phyloP scores from a whole-genome alignment of 2,888 invertebrate species.

The Panorpa germanica region DNA sequence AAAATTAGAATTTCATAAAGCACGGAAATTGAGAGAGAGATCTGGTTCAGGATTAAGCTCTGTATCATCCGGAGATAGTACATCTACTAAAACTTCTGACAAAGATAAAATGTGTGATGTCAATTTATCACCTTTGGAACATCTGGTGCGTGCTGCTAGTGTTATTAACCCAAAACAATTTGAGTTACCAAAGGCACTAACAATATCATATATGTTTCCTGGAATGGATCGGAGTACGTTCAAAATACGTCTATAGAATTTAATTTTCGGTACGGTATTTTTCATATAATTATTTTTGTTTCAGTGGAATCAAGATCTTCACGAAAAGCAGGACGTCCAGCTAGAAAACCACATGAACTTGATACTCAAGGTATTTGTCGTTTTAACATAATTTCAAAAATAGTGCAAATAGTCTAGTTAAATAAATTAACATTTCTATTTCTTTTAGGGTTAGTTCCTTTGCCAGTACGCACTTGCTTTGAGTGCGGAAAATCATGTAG shows the following conservation, averaged over 20 bases:
- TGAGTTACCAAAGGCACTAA: slow-evolving; percentile 65
- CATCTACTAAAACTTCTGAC: no score
- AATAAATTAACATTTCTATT: no score
- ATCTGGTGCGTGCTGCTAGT: slow-evolving; percentile 64
- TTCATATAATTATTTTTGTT: slow-evolving; percentile 8
- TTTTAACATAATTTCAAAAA: no score
- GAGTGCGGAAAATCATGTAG: slow-evolving; percentile 73
- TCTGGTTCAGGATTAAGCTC: no score
- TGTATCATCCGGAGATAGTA: no score
- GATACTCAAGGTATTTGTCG: slow-evolving; percentile 33
- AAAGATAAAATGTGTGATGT: no score
- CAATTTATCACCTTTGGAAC: slow-evolving; percentile 46
- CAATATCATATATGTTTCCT: slow-evolving; percentile 56
- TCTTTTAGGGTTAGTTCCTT: slow-evolving; percentile 52
- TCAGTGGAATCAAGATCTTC: slow-evolving; percentile 18
- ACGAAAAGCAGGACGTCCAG: slow-evolving; percentile 19
- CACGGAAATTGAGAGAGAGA: no score
- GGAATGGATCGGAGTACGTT: slow-evolving; percentile 57
- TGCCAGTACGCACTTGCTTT: slow-evolving; percentile 71
- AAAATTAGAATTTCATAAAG: no score
- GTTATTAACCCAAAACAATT: slow-evolving; percentile 82
- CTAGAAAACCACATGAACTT: slow-evolving; percentile 27
- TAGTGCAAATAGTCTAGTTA: no score
- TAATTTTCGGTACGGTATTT: slow-evolving; percentile 7
- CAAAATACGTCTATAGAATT: slow-evolving; percentile 11